A percentile compares a stretch with the other conserved stretches of the same genome.
phyloP scores from a whole-genome alignment of 35 echinoderm and acorn worm genomes.

The Apostichopus japonicus region DNA sequence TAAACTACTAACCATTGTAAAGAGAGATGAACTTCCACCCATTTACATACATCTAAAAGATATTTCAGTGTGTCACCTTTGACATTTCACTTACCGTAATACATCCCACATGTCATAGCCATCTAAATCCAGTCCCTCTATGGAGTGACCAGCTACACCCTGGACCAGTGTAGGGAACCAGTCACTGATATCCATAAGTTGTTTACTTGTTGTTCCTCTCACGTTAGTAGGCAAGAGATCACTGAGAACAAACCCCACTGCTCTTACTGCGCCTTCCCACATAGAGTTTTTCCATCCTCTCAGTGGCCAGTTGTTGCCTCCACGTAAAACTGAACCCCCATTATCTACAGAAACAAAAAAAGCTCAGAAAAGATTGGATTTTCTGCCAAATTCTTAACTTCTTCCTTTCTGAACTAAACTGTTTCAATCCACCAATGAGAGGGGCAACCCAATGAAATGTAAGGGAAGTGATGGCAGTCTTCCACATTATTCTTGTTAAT shows the following conservation, averaged over 20 bases:
- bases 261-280: constrained; percentile 78
- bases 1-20: too few species aligned
- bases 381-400: neutral
- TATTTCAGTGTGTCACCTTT: too few species aligned
- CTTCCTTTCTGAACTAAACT: neutral
- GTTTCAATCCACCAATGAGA: neutral
- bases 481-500: neutral
- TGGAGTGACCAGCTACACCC: constrained; percentile 57
- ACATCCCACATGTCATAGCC: constrained; percentile 67
- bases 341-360: constrained; percentile 60
- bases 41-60: too few species aligned
- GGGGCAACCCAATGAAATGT: neutral
- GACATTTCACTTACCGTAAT: constrained; percentile 6
- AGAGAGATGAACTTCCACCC: too few species aligned
- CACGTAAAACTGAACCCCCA: constrained; percentile 51
- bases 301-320: constrained; percentile 81
- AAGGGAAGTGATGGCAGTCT: neutral
- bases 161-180: constrained; percentile 81
- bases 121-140: constrained; percentile 57
- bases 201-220: constrained; percentile 58
- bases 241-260: constrained; percentile 62
- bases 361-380: neutral
- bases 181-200: constrained; percentile 75
- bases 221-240: constrained; percentile 59
- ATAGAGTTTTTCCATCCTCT: constrained; percentile 60